A percentile compares a stretch with the other conserved stretches of the same genome.
Conservation (phyloP, 1,140 invertebrate species). For the Drosophila seguyi region DNA sequence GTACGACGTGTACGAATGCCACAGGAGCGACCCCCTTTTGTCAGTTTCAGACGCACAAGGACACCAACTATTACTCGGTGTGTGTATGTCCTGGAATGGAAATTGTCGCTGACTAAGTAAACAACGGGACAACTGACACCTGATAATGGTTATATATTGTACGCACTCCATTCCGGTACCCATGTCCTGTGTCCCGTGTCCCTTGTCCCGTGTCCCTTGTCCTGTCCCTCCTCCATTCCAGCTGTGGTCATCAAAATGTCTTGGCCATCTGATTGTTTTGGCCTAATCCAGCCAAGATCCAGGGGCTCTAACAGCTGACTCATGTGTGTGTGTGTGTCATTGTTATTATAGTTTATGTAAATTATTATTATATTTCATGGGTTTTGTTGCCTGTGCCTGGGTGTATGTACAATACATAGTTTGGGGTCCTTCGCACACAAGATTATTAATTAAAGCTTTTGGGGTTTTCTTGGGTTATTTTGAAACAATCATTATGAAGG, state of each 20-base stretch:
- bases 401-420: background rate
- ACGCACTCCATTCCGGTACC: constrained; percentile 25
- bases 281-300: constrained; percentile 5
- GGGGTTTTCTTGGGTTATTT: background rate
- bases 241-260: constrained; percentile 40
- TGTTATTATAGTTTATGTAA: constrained; percentile 39
- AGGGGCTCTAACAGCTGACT: constrained; percentile 26
- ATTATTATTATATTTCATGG: constrained; percentile 30
- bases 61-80: background rate
- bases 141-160: constrained; percentile 71
- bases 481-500: constrained; percentile 3
- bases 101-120: constrained; percentile 64
- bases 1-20: constrained; percentile 72
- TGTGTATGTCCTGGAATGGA: constrained; percentile 47
- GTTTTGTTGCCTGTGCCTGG: background rate
- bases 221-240: constrained; percentile 7
- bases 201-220: too few species aligned
- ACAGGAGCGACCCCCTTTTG: constrained; percentile 38
- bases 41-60: constrained; percentile 17
- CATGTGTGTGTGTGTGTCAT: constrained; percentile 1
- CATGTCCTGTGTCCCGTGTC: background rate
- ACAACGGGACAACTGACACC: constrained; percentile 59
- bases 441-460: constrained; percentile 21
- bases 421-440: constrained; percentile 2
- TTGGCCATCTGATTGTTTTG: constrained; percentile 29